Evolutionary conservation across 2,888 invertebrate genomes (phyloP).

Genomic region (Eupeodes luniger): DNA sequence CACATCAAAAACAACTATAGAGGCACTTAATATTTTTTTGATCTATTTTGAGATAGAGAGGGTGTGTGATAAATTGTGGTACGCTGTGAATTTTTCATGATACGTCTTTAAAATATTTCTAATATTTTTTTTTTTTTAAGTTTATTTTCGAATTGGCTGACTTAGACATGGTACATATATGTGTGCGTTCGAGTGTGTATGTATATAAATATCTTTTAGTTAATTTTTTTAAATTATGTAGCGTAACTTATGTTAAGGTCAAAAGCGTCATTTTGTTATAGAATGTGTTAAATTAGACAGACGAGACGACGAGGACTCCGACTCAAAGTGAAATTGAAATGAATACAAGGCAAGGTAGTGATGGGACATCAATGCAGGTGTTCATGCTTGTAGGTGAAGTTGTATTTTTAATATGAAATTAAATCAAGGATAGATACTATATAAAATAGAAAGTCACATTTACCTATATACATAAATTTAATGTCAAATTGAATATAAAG

Average conservation of each 20-base stretch:
- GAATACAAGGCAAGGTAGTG: conserved; percentile 37
- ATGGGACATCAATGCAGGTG: conserved; percentile 59
- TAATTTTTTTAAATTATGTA: conserved; percentile 35
- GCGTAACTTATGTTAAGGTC: conserved; percentile 63
- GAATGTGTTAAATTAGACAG: conserved; percentile 59
- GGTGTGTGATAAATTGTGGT: conserved; percentile 61
- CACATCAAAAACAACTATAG: not conserved
- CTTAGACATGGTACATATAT: not conserved
- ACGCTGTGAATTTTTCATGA: conserved; percentile 51
- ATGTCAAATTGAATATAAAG: conserved; percentile 42
- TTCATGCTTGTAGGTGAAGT: conserved; percentile 23
- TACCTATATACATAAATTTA: not conserved
- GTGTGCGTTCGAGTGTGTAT: not conserved
- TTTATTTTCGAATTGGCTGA: conserved; percentile 13
- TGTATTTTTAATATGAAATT: conserved; percentile 12
- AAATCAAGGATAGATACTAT: conserved; percentile 41
- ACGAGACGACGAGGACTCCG: not conserved
- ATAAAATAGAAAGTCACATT: not conserved
- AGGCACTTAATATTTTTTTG: conserved; percentile 18
- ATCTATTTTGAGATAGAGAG: conserved; percentile 65
- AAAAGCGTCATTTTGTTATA: conserved; percentile 52
- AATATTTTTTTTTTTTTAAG: conserved; percentile 9
- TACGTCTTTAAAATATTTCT: conserved; percentile 32
- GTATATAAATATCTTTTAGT: not conserved
- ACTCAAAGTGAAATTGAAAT: conserved; percentile 47